Evolutionary conservation across 2,888 invertebrate species (phyloP), one percentile per base, ranked within the genome.

Genomic region (Chydorus sphaericus): DNA sequence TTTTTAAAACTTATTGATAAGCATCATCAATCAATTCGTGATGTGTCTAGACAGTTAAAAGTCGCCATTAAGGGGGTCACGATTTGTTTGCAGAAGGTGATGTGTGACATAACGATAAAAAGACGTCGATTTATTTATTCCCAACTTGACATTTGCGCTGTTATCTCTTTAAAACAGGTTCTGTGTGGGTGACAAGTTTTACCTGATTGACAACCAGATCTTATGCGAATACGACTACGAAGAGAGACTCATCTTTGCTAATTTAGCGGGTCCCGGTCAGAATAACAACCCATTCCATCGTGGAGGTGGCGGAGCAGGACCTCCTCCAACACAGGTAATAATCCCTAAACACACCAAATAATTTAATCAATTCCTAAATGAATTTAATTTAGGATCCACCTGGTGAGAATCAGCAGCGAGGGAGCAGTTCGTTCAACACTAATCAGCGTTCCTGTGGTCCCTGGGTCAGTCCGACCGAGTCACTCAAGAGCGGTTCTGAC

Each of bases 181-280:
- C 76, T 92, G 92, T 74, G 90, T 92, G 50, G 92, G 92, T 28
- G 92, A 92, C 71, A 79, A 87, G 66, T 92, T 90, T 72, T 92
- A 90, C 73, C 75, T 91, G 66, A 88, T 87, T 71, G 90, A 91
- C 74, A 91, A 91, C 75, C 88, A 89, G 76, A 90, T 92, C 64
- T 79, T 92, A 49, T 92, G 91, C 75, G 90, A 91, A 71, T 89
- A 89, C 73, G 91, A 92, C 73, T 91, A 91, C 71, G 90, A 91
- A 68, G 91, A 91, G 71, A 73, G 90, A 65, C 78, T 89, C 71
- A 85, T 90, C 65, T 90, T 90, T 69, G 88, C 89, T 54, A 87
- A 84, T 69, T 89, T 88, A 82, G 84, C 86, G 0, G 11, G 16
- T 3, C 28, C 44, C 8, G 10, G 26, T 23, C 18, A 7, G 10